Evolutionary conservation across 2,888 invertebrate species (phyloP).

Genomic region (Margaritifera margaritifera): DNA sequence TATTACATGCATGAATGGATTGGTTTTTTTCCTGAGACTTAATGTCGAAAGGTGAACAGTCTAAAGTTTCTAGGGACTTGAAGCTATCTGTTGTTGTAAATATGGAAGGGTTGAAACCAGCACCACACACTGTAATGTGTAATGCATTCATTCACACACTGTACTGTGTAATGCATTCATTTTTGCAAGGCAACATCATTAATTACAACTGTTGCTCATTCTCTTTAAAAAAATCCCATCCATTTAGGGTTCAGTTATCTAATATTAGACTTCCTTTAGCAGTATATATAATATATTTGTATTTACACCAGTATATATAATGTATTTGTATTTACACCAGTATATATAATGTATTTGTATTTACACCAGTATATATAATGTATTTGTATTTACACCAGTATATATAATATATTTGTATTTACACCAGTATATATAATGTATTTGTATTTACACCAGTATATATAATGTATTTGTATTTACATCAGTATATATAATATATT

Average conservation of each 20-base stretch:
- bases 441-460: slow-evolving; percentile 35
- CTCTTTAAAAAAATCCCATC: too few relatives aligned
- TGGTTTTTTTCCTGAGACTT: too few relatives aligned
- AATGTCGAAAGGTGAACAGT: too few relatives aligned
- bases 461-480: slow-evolving; percentile 21
- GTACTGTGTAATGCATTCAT: too few relatives aligned
- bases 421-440: slow-evolving; percentile 32
- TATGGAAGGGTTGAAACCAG: too few relatives aligned
- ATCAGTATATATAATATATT: slow-evolving; percentile 23
- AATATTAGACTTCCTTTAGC: neutral
- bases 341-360: slow-evolving; percentile 13
- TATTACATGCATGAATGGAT: too few relatives aligned
- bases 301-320: slow-evolving; percentile 37
- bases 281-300: slow-evolving; percentile 8
- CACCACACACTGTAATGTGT: too few relatives aligned
- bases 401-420: slow-evolving; percentile 18
- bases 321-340: slow-evolving; percentile 31
- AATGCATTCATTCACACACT: too few relatives aligned
- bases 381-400: slow-evolving; percentile 32
- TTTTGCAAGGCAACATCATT: too few relatives aligned
- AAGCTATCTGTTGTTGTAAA: too few relatives aligned
- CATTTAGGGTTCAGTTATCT: neutral
- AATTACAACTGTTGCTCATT: too few relatives aligned
- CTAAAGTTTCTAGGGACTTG: too few relatives aligned
- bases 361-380: slow-evolving; percentile 38